phyloP scores from a whole-genome alignment of 2,113 vertebrate genomes.

The Esox niger region DNA sequence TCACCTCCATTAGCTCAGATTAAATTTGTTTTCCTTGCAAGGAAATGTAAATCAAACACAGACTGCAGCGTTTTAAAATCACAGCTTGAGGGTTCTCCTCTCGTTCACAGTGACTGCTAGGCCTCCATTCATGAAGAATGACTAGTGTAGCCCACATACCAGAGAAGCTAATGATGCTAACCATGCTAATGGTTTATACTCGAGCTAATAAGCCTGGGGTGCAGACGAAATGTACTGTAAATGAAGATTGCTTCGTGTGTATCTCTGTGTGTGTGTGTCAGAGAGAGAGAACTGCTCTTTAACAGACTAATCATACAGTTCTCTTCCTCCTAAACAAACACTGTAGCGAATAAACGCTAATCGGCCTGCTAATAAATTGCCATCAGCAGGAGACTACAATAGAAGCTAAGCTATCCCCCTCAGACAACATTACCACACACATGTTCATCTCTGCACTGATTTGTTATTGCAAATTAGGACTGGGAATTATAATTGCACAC shows the following conservation, averaged over 20 bases:
- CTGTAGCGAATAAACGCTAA: no score
- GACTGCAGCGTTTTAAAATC: slow-evolving; percentile 31
- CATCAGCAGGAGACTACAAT: slow-evolving; percentile 7
- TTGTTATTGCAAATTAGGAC: slow-evolving; percentile 46
- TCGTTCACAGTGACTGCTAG: slow-evolving; percentile 8
- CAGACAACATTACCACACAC: slow-evolving; percentile 23
- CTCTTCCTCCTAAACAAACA: neutral
- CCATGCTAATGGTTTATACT: neutral
- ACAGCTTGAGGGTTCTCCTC: slow-evolving; percentile 17
- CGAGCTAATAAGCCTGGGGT: neutral
- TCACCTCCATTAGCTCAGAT: slow-evolving; percentile 56
- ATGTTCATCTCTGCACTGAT: slow-evolving; percentile 14
- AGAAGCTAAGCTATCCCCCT: slow-evolving; percentile 4
- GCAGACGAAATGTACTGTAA: neutral
- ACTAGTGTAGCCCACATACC: neutral
- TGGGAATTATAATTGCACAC: slow-evolving; percentile 49
- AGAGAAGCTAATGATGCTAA: neutral
- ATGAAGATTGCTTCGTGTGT: neutral
- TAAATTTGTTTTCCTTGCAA: slow-evolving; percentile 34
- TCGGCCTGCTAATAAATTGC: no score
- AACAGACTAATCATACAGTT: no score
- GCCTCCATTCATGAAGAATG: slow-evolving; percentile 16
- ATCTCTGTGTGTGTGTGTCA: neutral
- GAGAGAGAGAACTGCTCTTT: neutral
- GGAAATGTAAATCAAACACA: slow-evolving; percentile 24